Percentiles rank a stretch among this genome's conserved stretches.
Conservation (phyloP, 2,797 vertebrate species). For the Halcyon badia region DNA sequence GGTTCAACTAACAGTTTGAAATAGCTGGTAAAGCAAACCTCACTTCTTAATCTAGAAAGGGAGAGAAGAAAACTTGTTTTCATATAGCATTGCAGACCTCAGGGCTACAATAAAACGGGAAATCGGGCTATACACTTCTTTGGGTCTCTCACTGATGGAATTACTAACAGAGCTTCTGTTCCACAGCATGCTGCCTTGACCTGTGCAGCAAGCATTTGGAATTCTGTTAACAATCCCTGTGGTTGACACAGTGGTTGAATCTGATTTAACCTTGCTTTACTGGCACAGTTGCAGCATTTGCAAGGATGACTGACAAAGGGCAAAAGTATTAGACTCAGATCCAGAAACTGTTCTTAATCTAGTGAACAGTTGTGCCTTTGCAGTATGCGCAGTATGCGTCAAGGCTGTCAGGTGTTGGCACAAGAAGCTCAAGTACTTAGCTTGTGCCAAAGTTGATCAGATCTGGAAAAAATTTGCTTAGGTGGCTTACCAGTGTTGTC, state of each 20-base stretch:
- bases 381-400: fast-evolving
- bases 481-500: background rate
- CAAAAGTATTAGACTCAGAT: background rate
- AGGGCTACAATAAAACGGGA: background rate
- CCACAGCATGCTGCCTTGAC: background rate
- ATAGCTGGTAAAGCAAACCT: background rate
- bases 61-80: background rate
- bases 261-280: background rate
- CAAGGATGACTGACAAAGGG: background rate
- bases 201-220: background rate
- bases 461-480: background rate
- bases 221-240: background rate
- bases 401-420: background rate
- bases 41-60: background rate
- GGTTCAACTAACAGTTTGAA: background rate
- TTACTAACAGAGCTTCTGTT: background rate
- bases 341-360: background rate
- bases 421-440: conserved; percentile 10
- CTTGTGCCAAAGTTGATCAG: background rate
- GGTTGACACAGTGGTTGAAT: background rate
- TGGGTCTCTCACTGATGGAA: background rate
- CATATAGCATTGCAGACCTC: background rate
- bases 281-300: background rate
- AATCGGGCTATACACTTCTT: background rate
- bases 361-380: background rate